Base-by-base conservation (phyloP, 2,113 vertebrate genomes). In the Amia ocellicauda region DNA sequence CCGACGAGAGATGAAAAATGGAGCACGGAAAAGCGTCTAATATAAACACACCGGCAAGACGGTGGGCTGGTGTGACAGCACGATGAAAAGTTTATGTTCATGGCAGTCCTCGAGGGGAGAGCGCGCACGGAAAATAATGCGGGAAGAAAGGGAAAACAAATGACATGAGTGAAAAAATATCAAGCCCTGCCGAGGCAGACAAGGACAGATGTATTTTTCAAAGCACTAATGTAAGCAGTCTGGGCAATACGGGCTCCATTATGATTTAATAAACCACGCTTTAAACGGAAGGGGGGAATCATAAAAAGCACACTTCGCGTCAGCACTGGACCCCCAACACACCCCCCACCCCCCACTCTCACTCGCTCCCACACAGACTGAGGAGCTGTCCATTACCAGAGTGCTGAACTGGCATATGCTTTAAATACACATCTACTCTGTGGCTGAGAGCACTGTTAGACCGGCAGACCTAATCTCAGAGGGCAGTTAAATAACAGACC, bases 171-270 rank as follows among this genome's bases (percentile, higher is more conserved):
- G 10, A 47, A 47, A 47, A 47, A n/a, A n/a, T n/a, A 47, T 47
- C 43, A 47, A 47, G 10, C 43, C 13, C 14, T 8, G 13, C 43
- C 43, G 1, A 14, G n/a, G 43, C 13, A 17, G 43, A 47, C 43
- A 47, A 47, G 43, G 43, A 47, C 43, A 47, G n/a, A 47, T 47
- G 43, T n/a, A 47, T 3, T 14, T n/a, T 47, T 47, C 43, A 47
- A 47, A 47, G 16, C 43, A 17, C 13, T 47, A 47, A 47, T 4
- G 43, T 47, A 47, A 47, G 43, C 43, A 47, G 43, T n/a, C 43
- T 16, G 14, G 43, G 43, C 43, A 13, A 47, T 16, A 1, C 43
- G 43, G 16, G n/a, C 10, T 47, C 43, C 43, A 47, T 47, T 17
- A 47, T 47, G 43, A 8, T 47, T 47, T 47, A 14, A 47, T 47